phyloP scores from a whole-genome alignment of 2,888 invertebrate species.

The Hirudinaria manillensis region DNA sequence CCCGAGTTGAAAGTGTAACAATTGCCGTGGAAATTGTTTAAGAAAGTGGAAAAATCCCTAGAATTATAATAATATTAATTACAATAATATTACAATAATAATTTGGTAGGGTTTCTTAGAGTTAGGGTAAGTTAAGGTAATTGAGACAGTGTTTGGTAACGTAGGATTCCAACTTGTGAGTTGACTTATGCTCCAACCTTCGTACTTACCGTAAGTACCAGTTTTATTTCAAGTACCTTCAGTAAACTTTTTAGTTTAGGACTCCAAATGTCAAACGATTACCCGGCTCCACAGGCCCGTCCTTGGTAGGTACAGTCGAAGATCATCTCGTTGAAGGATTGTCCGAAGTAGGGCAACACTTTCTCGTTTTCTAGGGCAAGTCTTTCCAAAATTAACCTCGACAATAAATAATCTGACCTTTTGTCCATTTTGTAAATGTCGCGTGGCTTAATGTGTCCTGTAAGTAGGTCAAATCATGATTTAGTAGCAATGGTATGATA shows the following conservation, averaged over 20 bases:
- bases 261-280: constrained; percentile 22
- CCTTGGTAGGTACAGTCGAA: background rate
- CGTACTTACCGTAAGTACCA: too few relatives aligned
- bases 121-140: constrained; percentile 34
- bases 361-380: background rate
- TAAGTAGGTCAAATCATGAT: background rate
- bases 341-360: background rate
- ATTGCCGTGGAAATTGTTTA: constrained; percentile 35
- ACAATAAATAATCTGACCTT: background rate
- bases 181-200: too few relatives aligned
- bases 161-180: too few relatives aligned
- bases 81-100: background rate
- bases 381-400: background rate
- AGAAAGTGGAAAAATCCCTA: constrained; percentile 33
- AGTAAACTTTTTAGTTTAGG: constrained; percentile 22
- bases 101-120: constrained; percentile 18
- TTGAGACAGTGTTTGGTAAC: too few relatives aligned
- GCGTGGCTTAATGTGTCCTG: background rate
- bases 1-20: constrained; percentile 37
- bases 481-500: background rate
- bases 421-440: background rate
- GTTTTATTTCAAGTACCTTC: too few relatives aligned
- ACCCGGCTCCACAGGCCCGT: background rate
- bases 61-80: background rate
- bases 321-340: background rate